These are phyloP conservation scores for Spatulosminthurus flaviceps DNA, from an alignment of 2,888 invertebrate genomes.

Conservation along the genomic window DNA sequence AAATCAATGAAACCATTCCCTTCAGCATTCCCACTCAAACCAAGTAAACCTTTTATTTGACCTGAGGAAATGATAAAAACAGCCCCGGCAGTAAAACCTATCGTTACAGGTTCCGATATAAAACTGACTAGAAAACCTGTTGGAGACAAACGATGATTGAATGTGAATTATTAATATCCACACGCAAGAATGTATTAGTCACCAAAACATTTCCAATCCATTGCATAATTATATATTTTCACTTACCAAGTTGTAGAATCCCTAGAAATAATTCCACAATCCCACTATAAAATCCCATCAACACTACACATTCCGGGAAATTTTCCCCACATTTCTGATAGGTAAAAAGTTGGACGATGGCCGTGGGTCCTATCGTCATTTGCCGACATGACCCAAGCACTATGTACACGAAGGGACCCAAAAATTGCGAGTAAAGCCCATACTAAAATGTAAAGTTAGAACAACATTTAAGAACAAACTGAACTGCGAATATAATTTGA, in stretches of 20 bases:
- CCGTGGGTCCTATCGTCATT: slow-evolving; percentile 50
- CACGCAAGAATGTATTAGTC: too few relatives aligned
- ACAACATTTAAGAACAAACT: not conserved
- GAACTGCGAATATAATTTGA: too few relatives aligned
- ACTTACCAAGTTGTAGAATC: slow-evolving; percentile 52
- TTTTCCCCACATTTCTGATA: slow-evolving; percentile 49
- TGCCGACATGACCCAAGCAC: slow-evolving; percentile 49
- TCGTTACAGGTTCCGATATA: slow-evolving; percentile 84
- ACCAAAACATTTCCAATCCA: too few relatives aligned
- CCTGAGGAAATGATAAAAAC: slow-evolving; percentile 86
- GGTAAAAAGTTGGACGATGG: slow-evolving; percentile 48
- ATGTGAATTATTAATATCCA: too few relatives aligned
- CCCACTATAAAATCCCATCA: slow-evolving; percentile 49
- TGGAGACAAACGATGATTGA: not conserved
- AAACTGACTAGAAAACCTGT: slow-evolving; percentile 83
- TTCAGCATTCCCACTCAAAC: slow-evolving; percentile 64
- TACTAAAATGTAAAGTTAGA: slow-evolving; percentile 42
- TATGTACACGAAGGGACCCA: slow-evolving; percentile 50
- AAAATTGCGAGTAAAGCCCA: slow-evolving; percentile 49
- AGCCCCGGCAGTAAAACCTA: slow-evolving; percentile 86
- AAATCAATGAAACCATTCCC: slow-evolving; percentile 59
- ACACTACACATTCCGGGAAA: slow-evolving; percentile 50
- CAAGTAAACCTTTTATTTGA: slow-evolving; percentile 79
- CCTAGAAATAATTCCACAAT: slow-evolving; percentile 42
- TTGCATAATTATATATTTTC: too few relatives aligned